These are phyloP conservation scores for Dromius quadrimaculatus DNA, from an alignment of 2,888 invertebrate species.

Conservation along the genomic window DNA sequence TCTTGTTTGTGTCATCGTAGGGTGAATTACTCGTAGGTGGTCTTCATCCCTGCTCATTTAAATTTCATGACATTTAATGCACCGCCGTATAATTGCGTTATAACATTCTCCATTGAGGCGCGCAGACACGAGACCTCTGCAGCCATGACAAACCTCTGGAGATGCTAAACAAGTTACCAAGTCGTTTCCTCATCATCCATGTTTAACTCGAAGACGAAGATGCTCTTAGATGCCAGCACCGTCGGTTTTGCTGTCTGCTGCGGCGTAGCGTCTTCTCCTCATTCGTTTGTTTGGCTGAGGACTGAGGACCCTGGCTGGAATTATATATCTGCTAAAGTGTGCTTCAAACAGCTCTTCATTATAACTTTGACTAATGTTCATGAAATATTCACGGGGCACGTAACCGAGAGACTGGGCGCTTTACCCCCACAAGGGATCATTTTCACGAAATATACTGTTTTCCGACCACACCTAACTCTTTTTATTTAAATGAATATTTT, in stretches of 20 bases:
- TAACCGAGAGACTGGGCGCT: conserved; percentile 31
- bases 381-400: conserved; percentile 65
- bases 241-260: conserved; percentile 1
- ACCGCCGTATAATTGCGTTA: conserved; percentile 65
- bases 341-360: conserved; percentile 68
- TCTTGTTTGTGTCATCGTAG: not conserved
- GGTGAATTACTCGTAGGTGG: conserved; percentile 8
- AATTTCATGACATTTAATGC: conserved; percentile 67
- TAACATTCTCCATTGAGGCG: conserved; percentile 53
- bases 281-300: conserved; percentile 43
- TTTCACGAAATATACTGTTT: not conserved
- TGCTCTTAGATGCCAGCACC: conserved; percentile 8
- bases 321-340: conserved; percentile 51
- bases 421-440: not conserved
- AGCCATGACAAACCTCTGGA: conserved; percentile 54
- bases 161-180: conserved; percentile 63
- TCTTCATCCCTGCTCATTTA: conserved; percentile 61
- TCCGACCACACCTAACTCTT: conserved; percentile 10
- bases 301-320: conserved; percentile 18
- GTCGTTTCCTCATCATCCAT: conserved; percentile 59
- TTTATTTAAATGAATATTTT: conserved; percentile 23
- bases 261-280: conserved; percentile 6
- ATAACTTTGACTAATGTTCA: conserved; percentile 67
- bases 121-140: conserved; percentile 4
- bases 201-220: conserved; percentile 25